Conservation (phyloP, 2,797 vertebrate genomes). For the Phrynocephalus forsythii region DNA sequence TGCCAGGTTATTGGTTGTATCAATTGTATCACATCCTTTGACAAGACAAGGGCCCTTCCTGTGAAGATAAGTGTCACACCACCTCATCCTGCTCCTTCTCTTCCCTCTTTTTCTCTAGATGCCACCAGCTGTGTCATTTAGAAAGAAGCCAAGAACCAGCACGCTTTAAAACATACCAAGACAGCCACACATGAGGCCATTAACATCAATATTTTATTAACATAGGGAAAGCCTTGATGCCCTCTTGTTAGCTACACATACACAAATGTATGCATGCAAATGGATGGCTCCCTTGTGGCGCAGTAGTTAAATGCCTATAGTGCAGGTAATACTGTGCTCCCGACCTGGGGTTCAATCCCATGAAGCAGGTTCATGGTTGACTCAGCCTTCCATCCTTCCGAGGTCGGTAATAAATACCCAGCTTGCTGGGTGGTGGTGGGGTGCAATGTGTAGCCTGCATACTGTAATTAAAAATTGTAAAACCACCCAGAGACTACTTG, state of each 20-base stretch:
- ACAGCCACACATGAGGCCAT: not conserved
- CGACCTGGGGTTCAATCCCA: too few species aligned
- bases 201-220: not conserved
- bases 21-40: too few species aligned
- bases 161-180: not conserved
- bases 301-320: not conserved
- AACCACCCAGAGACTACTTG: too few species aligned
- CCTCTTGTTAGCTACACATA: not conserved
- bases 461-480: too few species aligned
- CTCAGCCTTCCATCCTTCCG: too few species aligned
- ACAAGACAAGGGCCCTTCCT: not conserved
- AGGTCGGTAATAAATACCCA: too few species aligned
- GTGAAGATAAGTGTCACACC: not conserved
- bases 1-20: not conserved
- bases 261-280: not conserved
- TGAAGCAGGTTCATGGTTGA: too few species aligned
- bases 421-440: too few species aligned
- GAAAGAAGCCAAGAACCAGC: conserved; percentile 14
- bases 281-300: not conserved
- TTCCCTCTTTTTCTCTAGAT: not conserved
- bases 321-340: too few species aligned
- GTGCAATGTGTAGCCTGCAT: too few species aligned
- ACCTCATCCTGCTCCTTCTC: not conserved
- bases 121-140: not conserved
- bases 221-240: not conserved